phyloP scores from a whole-genome alignment of 2,797 vertebrate species.

The Poliocrania exsul region DNA sequence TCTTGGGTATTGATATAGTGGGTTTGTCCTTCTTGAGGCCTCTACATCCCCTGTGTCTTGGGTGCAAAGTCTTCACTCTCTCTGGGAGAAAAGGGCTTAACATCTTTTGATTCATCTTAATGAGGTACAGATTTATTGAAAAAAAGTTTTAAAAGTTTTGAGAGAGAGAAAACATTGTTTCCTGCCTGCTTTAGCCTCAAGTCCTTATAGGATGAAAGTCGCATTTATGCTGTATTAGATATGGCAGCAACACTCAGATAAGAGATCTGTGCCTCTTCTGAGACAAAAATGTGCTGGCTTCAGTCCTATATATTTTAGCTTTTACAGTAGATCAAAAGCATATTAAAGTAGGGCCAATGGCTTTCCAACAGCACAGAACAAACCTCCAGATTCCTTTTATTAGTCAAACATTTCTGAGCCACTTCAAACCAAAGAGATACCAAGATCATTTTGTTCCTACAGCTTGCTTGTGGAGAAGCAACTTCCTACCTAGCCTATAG shows the following conservation, averaged over 20 bases:
- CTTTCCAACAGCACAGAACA: not conserved
- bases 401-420: not conserved
- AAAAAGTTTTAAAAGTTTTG: not conserved
- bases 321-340: not conserved
- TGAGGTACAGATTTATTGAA: not conserved
- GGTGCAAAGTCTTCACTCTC: not conserved
- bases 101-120: slow-evolving; percentile 5
- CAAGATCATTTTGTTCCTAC: not conserved
- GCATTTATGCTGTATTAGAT: not conserved
- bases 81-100: not conserved
- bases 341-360: not conserved
- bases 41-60: not conserved
- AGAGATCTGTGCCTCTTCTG: not conserved
- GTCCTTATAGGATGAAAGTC: slow-evolving; percentile 9
- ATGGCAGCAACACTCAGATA: not conserved
- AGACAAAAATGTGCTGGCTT: slow-evolving; percentile 4
- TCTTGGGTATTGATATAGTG: not conserved
- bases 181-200: slow-evolving; percentile 20
- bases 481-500: not conserved
- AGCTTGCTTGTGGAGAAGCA: not conserved
- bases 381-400: not conserved
- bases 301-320: not conserved
- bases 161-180: not conserved
- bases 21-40: not conserved
- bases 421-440: not conserved